These are phyloP conservation scores for Sarotherodon lohbergeri DNA, from an alignment of 2,113 vertebrate genomes.

Conservation along the genomic window DNA sequence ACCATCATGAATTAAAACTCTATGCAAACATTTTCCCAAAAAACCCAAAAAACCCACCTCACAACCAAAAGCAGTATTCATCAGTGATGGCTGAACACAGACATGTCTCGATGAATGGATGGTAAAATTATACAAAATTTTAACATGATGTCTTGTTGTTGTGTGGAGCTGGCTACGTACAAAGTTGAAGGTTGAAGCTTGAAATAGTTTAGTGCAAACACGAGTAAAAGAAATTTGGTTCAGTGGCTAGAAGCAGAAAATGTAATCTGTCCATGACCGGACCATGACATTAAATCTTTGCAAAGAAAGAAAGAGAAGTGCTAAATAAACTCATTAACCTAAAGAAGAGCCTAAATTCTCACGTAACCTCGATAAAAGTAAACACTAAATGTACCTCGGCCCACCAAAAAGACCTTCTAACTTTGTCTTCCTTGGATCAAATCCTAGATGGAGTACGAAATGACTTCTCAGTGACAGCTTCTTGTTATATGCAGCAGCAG, in stretches of 20 bases:
- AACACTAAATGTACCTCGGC: neutral
- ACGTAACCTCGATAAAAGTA: neutral
- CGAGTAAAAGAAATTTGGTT: neutral
- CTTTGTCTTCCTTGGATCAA: constrained; percentile 31
- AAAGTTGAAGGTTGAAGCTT: neutral
- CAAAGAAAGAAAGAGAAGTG: neutral
- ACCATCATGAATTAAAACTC: neutral
- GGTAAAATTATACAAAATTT: neutral
- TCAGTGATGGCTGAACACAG: neutral
- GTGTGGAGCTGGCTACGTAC: neutral
- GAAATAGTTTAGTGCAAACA: neutral
- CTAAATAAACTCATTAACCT: neutral
- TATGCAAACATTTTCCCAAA: neutral
- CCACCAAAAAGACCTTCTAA: neutral
- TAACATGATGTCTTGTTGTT: neutral
- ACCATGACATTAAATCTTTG: neutral
- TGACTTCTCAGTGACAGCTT: constrained; percentile 68
- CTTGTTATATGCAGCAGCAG: constrained; percentile 60
- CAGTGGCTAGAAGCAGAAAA: neutral
- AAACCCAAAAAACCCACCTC: neutral
- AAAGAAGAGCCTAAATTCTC: neutral
- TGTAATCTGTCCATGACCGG: neutral
- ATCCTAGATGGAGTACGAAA: constrained; percentile 63
- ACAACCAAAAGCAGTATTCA: neutral
- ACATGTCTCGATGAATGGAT: neutral